phyloP scores from a whole-genome alignment of 2,888 invertebrate species.

The Fabriciana adippe region DNA sequence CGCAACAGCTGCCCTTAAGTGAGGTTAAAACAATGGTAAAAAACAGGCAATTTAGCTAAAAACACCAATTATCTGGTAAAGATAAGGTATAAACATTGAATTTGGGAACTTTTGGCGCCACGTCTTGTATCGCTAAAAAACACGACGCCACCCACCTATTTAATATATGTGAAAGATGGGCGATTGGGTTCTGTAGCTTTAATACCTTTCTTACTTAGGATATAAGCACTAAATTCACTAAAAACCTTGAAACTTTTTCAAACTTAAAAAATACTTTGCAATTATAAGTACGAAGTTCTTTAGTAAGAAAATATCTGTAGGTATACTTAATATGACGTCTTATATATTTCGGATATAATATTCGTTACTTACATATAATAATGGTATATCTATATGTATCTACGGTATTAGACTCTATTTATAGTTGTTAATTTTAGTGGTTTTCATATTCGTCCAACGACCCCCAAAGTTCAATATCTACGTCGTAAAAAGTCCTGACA shows the following conservation, averaged over 20 bases:
- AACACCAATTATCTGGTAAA: conserved; percentile 66
- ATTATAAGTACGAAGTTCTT: no score
- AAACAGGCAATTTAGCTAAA: conserved; percentile 54
- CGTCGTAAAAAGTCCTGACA: conserved; percentile 41
- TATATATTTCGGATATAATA: no score
- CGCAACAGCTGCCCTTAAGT: conserved; percentile 45
- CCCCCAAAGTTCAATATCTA: conserved; percentile 33
- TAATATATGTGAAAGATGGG: conserved; percentile 41
- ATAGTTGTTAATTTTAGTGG: background rate
- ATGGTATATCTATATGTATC: no score
- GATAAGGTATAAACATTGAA: conserved; percentile 56
- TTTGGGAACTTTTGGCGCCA: conserved; percentile 54
- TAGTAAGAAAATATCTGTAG: no score
- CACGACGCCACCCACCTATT: conserved; percentile 44
- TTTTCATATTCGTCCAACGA: conserved; percentile 4
- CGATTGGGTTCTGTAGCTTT: conserved; percentile 33
- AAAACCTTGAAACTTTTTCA: background rate
- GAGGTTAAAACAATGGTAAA: conserved; percentile 23
- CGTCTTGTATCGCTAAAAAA: conserved; percentile 50
- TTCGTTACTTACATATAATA: no score
- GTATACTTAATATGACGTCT: no score
- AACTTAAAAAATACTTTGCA: no score
- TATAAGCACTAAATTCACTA: background rate
- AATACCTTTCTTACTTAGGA: background rate
- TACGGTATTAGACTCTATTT: no score